These are phyloP conservation scores for human (Homo sapiens) DNA, from an alignment of 2,113 vertebrate genomes.

Conservation along the genomic window GRCh38 chr3:196492001-196492500, in stretches of 20 bases:
- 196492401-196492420: background rate
- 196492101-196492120: background rate
- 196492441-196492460: background rate
- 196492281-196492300: too few relatives aligned
- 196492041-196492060: background rate
- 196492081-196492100: background rate
- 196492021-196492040: background rate
- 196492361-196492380: background rate
- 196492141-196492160: background rate
- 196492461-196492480: background rate
- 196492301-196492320: too few relatives aligned
- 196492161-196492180: background rate
- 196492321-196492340: too few relatives aligned
- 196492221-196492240: too few relatives aligned
- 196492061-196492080: background rate
- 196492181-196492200: background rate
- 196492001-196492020: background rate
- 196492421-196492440: background rate
- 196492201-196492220: background rate
- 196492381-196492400: background rate
- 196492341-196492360: too few relatives aligned
- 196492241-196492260: too few relatives aligned
- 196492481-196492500: background rate
- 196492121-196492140: background rate
- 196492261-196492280: too few relatives aligned